A percentile compares a stretch with the other conserved stretches of the same genome.
These are phyloP conservation scores for Peucedramus taeniatus DNA, from an alignment of 2,113 vertebrate genomes.

Conservation along the genomic window DNA sequence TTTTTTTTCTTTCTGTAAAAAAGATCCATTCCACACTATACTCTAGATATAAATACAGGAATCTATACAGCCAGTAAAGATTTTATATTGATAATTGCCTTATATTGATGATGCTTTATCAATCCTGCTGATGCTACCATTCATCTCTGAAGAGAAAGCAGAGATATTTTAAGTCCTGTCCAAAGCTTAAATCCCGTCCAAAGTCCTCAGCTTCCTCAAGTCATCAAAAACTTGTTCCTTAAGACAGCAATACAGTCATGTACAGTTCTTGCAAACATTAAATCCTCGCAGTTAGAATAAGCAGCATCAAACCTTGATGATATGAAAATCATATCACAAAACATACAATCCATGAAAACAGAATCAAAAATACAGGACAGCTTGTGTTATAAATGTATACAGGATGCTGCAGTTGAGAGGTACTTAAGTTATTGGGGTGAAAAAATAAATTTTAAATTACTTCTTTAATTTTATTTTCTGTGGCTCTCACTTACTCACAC, in stretches of 20 bases:
- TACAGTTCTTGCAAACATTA: slow-evolving; percentile 42
- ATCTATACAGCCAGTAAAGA: slow-evolving; percentile 50
- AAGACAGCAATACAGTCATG: background rate
- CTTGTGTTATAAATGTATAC: background rate
- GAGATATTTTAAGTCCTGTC: background rate
- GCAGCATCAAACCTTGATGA: slow-evolving; percentile 3
- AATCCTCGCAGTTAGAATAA: slow-evolving; percentile 13
- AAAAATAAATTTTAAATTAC: background rate
- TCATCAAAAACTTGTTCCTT: slow-evolving; percentile 34
- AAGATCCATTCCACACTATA: slow-evolving; percentile 43
- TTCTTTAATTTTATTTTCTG: background rate
- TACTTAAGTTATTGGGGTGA: background rate
- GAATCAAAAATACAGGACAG: background rate
- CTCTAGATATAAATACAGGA: slow-evolving; percentile 36
- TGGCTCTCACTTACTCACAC: background rate
- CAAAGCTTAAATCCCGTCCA: background rate
- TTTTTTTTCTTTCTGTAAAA: slow-evolving; percentile 12
- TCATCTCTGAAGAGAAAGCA: background rate
- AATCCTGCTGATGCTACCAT: background rate
- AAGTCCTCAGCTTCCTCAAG: background rate
- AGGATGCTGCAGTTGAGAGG: slow-evolving; percentile 3
- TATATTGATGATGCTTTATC: slow-evolving; percentile 32
- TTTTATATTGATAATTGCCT: slow-evolving; percentile 1
- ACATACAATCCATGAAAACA: slow-evolving; percentile 24
- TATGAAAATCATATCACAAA: slow-evolving; percentile 44